phyloP scores from a whole-genome alignment of 2,888 invertebrate genomes.

The Heliconius cydno region DNA sequence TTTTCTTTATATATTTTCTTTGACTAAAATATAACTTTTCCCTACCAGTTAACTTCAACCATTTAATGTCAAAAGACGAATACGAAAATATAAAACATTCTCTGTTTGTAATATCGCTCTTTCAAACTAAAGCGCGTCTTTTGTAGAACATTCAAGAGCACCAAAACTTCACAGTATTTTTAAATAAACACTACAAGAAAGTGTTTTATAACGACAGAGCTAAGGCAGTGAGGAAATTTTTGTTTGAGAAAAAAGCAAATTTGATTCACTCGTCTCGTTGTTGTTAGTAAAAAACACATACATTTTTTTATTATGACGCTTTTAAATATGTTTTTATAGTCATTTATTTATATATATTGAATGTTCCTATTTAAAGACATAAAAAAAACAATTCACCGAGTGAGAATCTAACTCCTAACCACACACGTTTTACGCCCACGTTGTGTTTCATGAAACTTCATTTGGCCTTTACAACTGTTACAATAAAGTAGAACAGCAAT shows the following conservation, averaged over 20 bases:
- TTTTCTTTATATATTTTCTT: background rate
- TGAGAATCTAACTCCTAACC: too few relatives aligned
- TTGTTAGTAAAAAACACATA: background rate
- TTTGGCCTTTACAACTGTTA: too few relatives aligned
- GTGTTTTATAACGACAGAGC: slow-evolving; percentile 25
- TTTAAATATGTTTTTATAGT: background rate
- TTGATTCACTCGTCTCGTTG: background rate
- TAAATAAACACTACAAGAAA: slow-evolving; percentile 34
- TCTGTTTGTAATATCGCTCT: slow-evolving; percentile 27
- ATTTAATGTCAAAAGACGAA: slow-evolving; percentile 17
- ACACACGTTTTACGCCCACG: too few relatives aligned
- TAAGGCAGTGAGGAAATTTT: background rate
- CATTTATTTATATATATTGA: too few relatives aligned
- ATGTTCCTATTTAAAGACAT: too few relatives aligned
- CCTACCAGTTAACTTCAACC: background rate
- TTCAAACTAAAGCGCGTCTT: slow-evolving; percentile 26
- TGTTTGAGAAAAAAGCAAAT: background rate
- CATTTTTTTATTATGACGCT: background rate
- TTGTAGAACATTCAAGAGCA: slow-evolving; percentile 27
- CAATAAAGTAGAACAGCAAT: too few relatives aligned
- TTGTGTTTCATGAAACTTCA: too few relatives aligned
- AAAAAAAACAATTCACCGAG: too few relatives aligned
- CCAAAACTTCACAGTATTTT: slow-evolving; percentile 33
- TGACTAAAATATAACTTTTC: background rate
- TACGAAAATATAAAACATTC: slow-evolving; percentile 15